A percentile compares a stretch with the other conserved stretches of the same genome.
These are phyloP conservation scores for Mionectes olivaceus DNA, from an alignment of 2,797 vertebrate genomes.

Conservation along the genomic window DNA sequence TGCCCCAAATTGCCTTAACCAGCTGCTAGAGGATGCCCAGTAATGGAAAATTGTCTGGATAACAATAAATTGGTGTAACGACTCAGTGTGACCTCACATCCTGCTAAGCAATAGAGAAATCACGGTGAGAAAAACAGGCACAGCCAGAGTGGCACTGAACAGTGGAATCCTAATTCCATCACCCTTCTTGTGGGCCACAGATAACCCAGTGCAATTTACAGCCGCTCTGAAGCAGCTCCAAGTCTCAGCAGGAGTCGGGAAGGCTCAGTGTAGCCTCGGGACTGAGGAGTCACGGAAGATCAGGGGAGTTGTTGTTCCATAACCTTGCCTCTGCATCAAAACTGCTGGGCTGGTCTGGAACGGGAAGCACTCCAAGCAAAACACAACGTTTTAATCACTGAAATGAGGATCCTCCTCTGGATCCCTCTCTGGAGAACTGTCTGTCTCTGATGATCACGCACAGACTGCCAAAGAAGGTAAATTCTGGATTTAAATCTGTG, in stretches of 20 bases:
- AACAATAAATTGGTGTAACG: background rate
- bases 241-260: conserved; percentile 32
- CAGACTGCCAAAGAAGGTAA: background rate
- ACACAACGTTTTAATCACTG: background rate
- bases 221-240: conserved; percentile 37
- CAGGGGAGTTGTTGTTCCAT: background rate
- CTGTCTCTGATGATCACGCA: background rate
- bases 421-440: background rate
- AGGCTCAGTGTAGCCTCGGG: background rate
- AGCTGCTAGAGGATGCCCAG: background rate
- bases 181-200: conserved; percentile 7
- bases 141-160: background rate
- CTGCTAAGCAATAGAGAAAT: conserved; percentile 10
- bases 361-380: background rate
- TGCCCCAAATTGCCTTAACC: background rate
- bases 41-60: background rate
- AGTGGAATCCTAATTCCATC: conserved; percentile 3
- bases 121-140: background rate
- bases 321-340: background rate
- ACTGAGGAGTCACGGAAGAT: background rate
- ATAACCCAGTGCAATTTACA: conserved; percentile 24
- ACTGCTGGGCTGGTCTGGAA: background rate
- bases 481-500: background rate
- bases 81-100: conserved; percentile 3
- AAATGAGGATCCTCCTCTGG: background rate